Evolutionary conservation across 2,113 vertebrate genomes (phyloP).

Genomic region (Corvus hawaiiensis): DNA sequence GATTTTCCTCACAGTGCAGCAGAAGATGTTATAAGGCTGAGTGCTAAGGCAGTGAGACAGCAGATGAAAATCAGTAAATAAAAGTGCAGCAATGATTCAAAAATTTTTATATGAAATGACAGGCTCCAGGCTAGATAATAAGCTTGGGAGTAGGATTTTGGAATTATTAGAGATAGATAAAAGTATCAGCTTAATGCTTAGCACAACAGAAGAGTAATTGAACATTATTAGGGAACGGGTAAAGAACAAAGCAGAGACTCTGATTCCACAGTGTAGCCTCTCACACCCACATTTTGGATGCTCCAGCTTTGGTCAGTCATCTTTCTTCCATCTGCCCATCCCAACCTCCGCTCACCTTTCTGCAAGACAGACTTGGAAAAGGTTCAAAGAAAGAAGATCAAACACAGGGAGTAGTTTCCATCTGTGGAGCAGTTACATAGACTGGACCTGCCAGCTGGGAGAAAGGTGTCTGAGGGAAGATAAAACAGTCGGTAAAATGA

Average conservation of each 20-base stretch:
- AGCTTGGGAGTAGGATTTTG: neutral
- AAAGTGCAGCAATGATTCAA: neutral
- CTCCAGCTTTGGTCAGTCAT: neutral
- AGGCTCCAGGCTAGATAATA: neutral
- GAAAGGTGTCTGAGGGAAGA: neutral
- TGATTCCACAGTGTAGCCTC: neutral
- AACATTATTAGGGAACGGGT: neutral
- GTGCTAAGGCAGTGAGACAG: neutral
- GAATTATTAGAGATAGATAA: neutral
- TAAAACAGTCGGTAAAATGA: neutral
- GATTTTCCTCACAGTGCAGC: neutral
- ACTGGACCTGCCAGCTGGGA: neutral
- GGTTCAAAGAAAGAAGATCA: slow-evolving; percentile 3
- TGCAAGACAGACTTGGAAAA: neutral
- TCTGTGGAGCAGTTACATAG: neutral
- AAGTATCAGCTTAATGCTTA: neutral
- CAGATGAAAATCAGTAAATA: neutral
- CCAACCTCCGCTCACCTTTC: neutral
- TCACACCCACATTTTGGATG: neutral
- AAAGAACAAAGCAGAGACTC: neutral
- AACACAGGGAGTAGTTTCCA: neutral
- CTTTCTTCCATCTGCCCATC: neutral
- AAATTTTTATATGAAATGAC: neutral
- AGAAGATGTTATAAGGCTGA: neutral
- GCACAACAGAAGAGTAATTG: neutral